Conservation (phyloP, 2,888 invertebrate species). For the Aporophyla nigra region DNA sequence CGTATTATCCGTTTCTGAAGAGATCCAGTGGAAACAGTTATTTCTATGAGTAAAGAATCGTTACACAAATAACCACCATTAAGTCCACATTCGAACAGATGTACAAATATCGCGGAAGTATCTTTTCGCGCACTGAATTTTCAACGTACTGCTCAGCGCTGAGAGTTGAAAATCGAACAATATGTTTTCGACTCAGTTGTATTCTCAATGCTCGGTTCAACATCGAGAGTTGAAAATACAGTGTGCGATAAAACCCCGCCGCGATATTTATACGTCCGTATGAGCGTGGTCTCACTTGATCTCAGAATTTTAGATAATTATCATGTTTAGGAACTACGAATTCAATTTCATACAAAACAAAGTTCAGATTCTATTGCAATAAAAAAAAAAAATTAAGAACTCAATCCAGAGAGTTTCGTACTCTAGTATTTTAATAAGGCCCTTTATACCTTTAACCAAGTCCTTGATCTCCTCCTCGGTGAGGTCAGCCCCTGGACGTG, state of each 20-base stretch:
- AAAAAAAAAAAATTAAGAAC: neutral
- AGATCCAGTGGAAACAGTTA: no score
- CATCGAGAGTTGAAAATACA: no score
- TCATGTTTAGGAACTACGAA: neutral
- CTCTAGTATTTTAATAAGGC: neutral
- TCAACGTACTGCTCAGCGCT: no score
- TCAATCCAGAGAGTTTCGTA: neutral
- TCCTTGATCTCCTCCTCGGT: slow-evolving; percentile 78
- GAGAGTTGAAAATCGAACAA: no score
- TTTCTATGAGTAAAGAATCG: neutral
- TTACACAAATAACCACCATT: neutral
- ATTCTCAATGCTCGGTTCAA: no score
- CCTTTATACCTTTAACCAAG: slow-evolving; percentile 76
- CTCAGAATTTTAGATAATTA: neutral
- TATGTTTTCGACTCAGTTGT: no score
- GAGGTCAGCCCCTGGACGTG: slow-evolving; percentile 54
- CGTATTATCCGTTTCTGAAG: neutral
- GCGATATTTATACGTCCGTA: no score
- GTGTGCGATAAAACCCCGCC: no score
- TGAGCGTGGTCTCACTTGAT: no score
- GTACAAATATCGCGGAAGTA: no score
- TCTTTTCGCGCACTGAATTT: no score
- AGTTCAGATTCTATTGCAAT: neutral
- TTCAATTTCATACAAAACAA: neutral
- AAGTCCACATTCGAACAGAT: no score